Percentiles rank a stretch among this genome's conserved stretches.
phyloP scores from a whole-genome alignment of 1,140 invertebrate species.

The Drosophila fuyamai region DNA sequence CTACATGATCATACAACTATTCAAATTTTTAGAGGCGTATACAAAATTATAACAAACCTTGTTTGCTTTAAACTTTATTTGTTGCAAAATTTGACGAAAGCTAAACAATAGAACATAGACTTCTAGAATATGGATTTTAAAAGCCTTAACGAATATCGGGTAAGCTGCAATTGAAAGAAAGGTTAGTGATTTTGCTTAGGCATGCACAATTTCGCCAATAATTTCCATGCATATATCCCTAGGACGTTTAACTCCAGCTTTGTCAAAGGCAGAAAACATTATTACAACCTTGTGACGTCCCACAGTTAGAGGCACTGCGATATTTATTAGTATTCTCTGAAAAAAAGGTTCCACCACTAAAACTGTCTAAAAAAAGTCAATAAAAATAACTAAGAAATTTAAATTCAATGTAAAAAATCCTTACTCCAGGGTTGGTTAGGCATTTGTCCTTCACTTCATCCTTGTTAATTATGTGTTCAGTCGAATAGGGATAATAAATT shows the following conservation, averaged over 20 bases:
- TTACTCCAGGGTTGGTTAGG: conserved; percentile 1
- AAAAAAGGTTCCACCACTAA: neutral
- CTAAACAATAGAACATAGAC: too few species aligned
- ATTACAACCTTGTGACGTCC: conserved; percentile 1
- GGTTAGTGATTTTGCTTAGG: too few species aligned
- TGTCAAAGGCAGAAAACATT: neutral
- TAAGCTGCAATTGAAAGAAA: neutral
- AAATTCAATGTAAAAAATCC: neutral
- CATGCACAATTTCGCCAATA: neutral
- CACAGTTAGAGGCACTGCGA: neutral
- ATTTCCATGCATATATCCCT: neutral
- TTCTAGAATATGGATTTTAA: neutral
- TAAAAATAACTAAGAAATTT: neutral
- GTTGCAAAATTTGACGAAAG: too few species aligned
- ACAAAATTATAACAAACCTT: too few species aligned
- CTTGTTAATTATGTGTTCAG: conserved; percentile 1
- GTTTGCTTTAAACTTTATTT: too few species aligned
- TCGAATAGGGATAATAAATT: conserved; percentile 5
- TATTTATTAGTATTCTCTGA: neutral
- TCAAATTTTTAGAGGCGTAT: too few species aligned
- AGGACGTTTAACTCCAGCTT: neutral
- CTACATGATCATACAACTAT: too few species aligned
- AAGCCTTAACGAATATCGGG: neutral
- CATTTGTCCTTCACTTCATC: conserved; percentile 2
- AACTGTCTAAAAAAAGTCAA: neutral